phyloP scores from a whole-genome alignment of 2,888 invertebrate genomes.

The Chymomyza caudatula region DNA sequence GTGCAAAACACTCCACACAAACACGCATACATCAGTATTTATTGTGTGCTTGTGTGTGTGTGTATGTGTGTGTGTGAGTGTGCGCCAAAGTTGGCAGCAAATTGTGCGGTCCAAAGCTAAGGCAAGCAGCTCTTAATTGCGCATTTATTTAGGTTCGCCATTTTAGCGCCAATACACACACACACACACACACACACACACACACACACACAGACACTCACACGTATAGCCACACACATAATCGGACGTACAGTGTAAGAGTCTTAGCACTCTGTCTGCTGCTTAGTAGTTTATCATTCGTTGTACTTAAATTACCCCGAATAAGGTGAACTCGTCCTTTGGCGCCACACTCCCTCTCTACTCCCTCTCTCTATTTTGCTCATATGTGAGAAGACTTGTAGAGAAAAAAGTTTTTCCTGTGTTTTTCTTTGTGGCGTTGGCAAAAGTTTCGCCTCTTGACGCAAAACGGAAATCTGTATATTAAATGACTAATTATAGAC shows the following conservation, averaged over 20 bases:
- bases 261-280: constrained; percentile 30
- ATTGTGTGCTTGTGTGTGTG: constrained; percentile 22
- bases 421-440: constrained; percentile 30
- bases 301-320: constrained; percentile 64
- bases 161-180: neutral
- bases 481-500: constrained; percentile 77
- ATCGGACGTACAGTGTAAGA: neutral
- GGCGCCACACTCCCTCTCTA: constrained; percentile 15
- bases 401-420: neutral
- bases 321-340: neutral
- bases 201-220: neutral
- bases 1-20: constrained; percentile 44
- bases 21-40: constrained; percentile 5
- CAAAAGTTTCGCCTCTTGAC: constrained; percentile 72
- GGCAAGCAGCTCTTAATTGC: constrained; percentile 76
- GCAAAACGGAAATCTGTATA: constrained; percentile 75
- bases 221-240: neutral
- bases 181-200: neutral
- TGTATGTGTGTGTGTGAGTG: constrained; percentile 17
- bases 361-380: neutral
- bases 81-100: constrained; percentile 62
- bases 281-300: constrained; percentile 74
- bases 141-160: constrained; percentile 74
- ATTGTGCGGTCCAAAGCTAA: constrained; percentile 70
- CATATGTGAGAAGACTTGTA: constrained; percentile 1